phyloP scores from a whole-genome alignment of 2,797 vertebrate genomes.

The Sebastiscus albofasciatus region DNA sequence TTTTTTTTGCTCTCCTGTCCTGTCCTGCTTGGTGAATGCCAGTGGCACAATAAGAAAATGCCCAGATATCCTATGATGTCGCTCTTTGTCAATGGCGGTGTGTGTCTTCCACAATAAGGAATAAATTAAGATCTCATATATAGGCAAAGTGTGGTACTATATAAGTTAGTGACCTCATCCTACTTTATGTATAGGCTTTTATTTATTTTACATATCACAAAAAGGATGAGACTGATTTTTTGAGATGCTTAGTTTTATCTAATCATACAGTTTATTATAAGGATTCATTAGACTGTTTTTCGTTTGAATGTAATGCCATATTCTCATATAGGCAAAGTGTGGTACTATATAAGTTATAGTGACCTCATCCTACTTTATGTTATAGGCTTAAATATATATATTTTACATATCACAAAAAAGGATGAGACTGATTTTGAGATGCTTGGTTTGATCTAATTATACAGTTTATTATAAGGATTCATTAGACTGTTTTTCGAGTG shows the following conservation, averaged over 20 bases:
- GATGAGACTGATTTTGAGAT: not conserved
- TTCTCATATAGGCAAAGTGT: not conserved
- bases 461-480: constrained; percentile 2
- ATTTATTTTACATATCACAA: not conserved
- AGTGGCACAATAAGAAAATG: constrained; percentile 44
- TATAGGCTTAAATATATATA: not conserved
- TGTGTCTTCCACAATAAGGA: not conserved
- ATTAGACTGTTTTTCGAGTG: not conserved
- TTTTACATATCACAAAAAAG: not conserved
- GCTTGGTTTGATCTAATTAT: not conserved
- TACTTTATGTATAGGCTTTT: not conserved
- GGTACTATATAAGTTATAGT: not conserved
- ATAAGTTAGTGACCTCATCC: constrained; percentile 14
- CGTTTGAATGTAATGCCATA: not conserved
- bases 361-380: not conserved
- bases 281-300: not conserved
- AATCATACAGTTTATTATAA: not conserved
- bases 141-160: not conserved
- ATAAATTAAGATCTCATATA: not conserved
- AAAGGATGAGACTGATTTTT: not conserved
- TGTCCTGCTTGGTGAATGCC: constrained; percentile 10
- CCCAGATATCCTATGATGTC: constrained; percentile 44
- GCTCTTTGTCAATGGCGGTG: constrained; percentile 45
- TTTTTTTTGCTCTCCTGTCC: constrained; percentile 20
- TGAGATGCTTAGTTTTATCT: not conserved